These are phyloP conservation scores for Scomber scombrus DNA, from an alignment of 2,113 vertebrate genomes.

Conservation along the genomic window DNA sequence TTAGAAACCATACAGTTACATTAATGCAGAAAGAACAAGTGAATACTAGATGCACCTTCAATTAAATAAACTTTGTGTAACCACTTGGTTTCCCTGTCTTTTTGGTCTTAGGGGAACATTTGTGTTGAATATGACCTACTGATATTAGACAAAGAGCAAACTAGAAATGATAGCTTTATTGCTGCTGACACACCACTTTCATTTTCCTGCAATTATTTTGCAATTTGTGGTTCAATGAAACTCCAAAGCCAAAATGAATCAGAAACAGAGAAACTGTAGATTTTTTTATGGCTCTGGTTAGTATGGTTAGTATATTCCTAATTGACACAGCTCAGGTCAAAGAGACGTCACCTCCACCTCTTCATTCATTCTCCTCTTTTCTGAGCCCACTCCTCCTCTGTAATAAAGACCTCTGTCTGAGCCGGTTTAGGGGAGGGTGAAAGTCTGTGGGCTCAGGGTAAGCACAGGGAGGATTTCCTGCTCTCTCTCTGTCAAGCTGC, in stretches of 20 bases:
- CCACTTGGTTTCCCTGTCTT: constrained; percentile 6
- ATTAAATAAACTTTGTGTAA: constrained; percentile 20
- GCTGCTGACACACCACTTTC: constrained; percentile 17
- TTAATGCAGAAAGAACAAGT: constrained; percentile 3
- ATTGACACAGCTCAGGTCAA: constrained; percentile 29
- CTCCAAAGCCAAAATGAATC: not conserved
- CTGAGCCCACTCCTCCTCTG: constrained; percentile 46
- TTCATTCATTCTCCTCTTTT: constrained; percentile 49
- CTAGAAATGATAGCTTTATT: constrained; percentile 6
- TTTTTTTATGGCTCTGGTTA: not conserved
- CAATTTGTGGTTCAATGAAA: constrained; percentile 8
- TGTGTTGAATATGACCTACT: not conserved
- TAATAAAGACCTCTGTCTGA: constrained; percentile 80
- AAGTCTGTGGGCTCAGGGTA: constrained; percentile 75
- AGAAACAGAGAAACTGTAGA: not conserved
- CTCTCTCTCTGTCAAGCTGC: constrained; percentile 70
- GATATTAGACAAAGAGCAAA: constrained; percentile 20
- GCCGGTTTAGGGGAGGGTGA: constrained; percentile 66
- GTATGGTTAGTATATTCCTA: not conserved
- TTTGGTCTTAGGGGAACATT: not conserved
- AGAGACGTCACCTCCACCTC: constrained; percentile 34
- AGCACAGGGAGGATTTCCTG: constrained; percentile 76
- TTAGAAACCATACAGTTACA: too few relatives aligned
- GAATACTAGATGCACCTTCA: constrained; percentile 9
- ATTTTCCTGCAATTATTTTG: constrained; percentile 4